Percentiles rank a stretch among this genome's conserved stretches.
Conservation (phyloP, 2,888 invertebrate genomes). For the Archips xylosteana region DNA sequence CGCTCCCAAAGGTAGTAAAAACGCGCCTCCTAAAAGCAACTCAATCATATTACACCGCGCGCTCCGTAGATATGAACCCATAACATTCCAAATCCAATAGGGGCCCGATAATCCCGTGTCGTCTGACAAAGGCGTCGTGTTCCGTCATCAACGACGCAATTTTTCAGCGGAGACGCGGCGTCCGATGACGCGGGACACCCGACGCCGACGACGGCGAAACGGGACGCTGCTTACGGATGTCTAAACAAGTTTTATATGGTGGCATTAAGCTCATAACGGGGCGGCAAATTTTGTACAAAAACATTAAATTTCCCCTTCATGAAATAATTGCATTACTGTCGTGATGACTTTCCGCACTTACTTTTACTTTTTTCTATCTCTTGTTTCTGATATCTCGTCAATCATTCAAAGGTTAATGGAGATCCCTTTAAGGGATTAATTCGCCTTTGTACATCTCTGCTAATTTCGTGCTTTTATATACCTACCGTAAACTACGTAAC, state of each 20-base stretch:
- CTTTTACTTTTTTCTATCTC: too few relatives aligned
- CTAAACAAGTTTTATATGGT: conserved; percentile 6
- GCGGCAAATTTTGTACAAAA: background rate
- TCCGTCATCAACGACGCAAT: conserved; percentile 22
- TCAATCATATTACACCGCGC: background rate
- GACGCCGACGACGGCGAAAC: conserved; percentile 44
- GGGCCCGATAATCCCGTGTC: conserved; percentile 14
- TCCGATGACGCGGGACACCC: conserved; percentile 51
- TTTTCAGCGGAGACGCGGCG: conserved; percentile 11
- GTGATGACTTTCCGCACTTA: too few relatives aligned
- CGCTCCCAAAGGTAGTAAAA: background rate
- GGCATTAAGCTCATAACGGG: background rate
- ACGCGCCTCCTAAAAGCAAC: background rate
- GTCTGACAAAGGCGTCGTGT: conserved; percentile 13
- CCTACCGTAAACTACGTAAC: too few relatives aligned
- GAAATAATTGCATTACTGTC: too few relatives aligned
- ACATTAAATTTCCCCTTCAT: too few relatives aligned
- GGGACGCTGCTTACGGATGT: background rate
- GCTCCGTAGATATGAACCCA: conserved; percentile 8
- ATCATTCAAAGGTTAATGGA: too few relatives aligned
- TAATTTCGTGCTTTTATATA: too few relatives aligned
- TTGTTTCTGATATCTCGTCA: too few relatives aligned
- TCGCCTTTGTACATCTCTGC: too few relatives aligned
- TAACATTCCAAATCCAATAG: background rate
- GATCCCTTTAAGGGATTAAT: too few relatives aligned